Evolutionary conservation across 2,797 vertebrate species (phyloP).

Genomic region (Parauchenoglanis ngamensis): DNA sequence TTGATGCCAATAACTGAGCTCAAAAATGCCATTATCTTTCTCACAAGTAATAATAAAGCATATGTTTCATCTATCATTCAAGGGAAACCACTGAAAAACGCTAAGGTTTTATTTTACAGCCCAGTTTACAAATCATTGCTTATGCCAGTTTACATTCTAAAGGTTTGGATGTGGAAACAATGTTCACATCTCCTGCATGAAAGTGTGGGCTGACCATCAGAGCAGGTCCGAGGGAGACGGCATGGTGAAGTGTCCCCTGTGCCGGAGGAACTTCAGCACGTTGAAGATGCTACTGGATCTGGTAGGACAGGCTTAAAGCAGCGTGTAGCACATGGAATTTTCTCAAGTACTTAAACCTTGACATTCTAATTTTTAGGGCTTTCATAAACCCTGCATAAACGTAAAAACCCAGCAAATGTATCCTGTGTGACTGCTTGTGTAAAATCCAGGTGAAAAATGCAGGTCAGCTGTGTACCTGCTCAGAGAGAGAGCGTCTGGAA

Average conservation of each 20-base stretch:
- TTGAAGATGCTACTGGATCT: constrained; percentile 67
- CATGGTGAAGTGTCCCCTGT: constrained; percentile 74
- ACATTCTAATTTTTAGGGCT: background rate
- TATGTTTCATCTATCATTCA: too few relatives aligned
- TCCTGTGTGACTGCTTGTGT: background rate
- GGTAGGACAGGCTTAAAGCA: constrained; percentile 18
- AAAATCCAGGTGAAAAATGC: constrained; percentile 67
- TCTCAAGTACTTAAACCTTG: background rate
- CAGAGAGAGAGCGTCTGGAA: constrained; percentile 70
- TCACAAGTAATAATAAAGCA: background rate
- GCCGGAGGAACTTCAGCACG: constrained; percentile 70
- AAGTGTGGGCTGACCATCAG: constrained; percentile 72
- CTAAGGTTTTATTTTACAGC: background rate
- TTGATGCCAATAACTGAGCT: background rate
- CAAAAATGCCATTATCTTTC: background rate
- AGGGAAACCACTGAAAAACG: background rate
- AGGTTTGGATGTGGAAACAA: constrained; percentile 79
- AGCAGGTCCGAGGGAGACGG: constrained; percentile 39
- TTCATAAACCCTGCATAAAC: background rate
- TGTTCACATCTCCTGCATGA: constrained; percentile 77
- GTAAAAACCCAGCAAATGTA: background rate
- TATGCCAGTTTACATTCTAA: constrained; percentile 19
- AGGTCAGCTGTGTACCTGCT: constrained; percentile 60
- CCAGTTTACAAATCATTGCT: background rate
- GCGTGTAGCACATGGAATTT: background rate